phyloP scores from a whole-genome alignment of 2,888 invertebrate species.

The Seira ritae region DNA sequence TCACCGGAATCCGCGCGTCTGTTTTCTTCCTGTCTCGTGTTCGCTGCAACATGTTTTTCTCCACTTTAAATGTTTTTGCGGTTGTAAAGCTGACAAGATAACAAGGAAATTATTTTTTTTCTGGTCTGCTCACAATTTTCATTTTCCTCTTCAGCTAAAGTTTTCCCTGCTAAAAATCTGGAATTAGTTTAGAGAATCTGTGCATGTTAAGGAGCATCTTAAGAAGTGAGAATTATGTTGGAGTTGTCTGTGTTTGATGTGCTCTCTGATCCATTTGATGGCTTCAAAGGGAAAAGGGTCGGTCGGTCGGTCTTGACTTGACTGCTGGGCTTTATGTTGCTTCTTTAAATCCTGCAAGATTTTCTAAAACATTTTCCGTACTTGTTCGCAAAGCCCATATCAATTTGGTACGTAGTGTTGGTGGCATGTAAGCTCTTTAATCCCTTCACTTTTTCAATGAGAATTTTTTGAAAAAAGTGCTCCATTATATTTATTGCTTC shows the following conservation, averaged over 20 bases:
- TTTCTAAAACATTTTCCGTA: background rate
- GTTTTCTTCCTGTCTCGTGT: no score
- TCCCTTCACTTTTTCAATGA: no score
- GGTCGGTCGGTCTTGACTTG: no score
- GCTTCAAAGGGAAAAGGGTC: constrained; percentile 39
- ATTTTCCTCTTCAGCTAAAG: background rate
- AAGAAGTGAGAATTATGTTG: background rate
- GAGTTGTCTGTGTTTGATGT: constrained; percentile 35
- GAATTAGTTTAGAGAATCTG: constrained; percentile 53
- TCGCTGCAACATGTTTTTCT: background rate
- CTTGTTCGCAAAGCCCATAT: background rate
- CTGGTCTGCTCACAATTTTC: constrained; percentile 28
- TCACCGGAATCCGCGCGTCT: background rate
- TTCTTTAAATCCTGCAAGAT: background rate
- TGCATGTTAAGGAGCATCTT: constrained; percentile 17
- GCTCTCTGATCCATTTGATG: constrained; percentile 42
- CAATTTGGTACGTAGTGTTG: background rate
- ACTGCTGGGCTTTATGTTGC: background rate
- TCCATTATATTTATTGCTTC: no score
- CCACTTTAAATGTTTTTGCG: background rate
- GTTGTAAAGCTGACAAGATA: constrained; percentile 33
- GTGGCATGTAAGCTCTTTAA: no score
- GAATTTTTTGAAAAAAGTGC: constrained; percentile 25
- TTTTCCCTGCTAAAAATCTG: constrained; percentile 55
- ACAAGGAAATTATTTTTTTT: constrained; percentile 20